Conservation (phyloP, 2,113 vertebrate genomes). For the Montifringilla adamsi region DNA sequence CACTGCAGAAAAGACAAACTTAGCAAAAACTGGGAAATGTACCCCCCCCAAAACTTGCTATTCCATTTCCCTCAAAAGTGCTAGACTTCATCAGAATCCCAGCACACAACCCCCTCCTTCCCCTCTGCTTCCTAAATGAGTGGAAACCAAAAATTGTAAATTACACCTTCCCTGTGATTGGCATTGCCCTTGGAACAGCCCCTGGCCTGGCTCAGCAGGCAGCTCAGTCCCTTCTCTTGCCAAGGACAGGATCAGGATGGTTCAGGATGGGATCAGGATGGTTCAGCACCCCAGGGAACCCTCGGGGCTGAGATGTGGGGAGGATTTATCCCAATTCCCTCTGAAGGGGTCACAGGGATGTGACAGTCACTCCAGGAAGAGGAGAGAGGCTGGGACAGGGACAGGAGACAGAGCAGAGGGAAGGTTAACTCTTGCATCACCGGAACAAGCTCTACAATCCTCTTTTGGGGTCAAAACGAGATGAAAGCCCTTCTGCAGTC, state of each 20-base stretch:
- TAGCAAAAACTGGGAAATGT: not conserved
- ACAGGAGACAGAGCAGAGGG: not conserved
- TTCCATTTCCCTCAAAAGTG: not conserved
- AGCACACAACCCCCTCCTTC: not conserved
- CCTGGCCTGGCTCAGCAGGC: not conserved
- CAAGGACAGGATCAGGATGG: not conserved
- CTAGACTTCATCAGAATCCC: not conserved
- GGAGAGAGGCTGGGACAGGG: not conserved
- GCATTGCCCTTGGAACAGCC: not conserved
- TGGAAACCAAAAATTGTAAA: not conserved
- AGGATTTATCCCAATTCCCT: not conserved
- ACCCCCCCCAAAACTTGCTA: not conserved
- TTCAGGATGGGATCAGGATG: too few relatives aligned
- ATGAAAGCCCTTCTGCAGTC: rapidly evolving
- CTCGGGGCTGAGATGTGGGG: rapidly evolving
- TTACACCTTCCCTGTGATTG: not conserved
- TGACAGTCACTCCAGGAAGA: not conserved
- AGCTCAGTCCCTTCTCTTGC: not conserved
- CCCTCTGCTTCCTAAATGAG: not conserved
- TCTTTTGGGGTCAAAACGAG: not conserved
- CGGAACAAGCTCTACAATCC: not conserved
- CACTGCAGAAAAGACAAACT: not conserved
- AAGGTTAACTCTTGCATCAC: not conserved
- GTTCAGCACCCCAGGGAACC: too few relatives aligned
- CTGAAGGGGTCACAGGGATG: not conserved